Evolutionary conservation across 1,140 invertebrate species (phyloP).

Genomic region (Caenorhabditis latens): DNA sequence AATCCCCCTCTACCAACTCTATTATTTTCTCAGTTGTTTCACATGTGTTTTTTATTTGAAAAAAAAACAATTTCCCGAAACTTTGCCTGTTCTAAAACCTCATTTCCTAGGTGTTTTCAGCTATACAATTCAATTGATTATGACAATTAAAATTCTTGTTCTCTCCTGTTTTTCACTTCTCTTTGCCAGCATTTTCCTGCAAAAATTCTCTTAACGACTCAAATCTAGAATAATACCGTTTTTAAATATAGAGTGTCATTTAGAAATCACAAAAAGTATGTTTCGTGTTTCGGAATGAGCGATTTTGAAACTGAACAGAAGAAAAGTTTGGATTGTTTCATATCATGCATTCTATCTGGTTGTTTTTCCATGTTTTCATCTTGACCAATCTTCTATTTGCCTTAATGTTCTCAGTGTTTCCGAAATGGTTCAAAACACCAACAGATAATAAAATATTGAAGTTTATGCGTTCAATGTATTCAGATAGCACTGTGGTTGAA

Average conservation of each 20-base stretch:
- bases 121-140: slow-evolving; percentile 55
- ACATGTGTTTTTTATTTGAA: not conserved
- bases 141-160: slow-evolving; percentile 25
- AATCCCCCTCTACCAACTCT: not conserved
- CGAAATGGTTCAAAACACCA: too few species aligned
- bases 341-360: slow-evolving; percentile 55
- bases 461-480: too few species aligned
- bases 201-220: not conserved
- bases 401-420: not conserved
- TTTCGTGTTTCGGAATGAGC: slow-evolving; percentile 13
- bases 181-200: not conserved
- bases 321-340: slow-evolving; percentile 47
- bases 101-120: not conserved
- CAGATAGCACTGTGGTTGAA: too few species aligned
- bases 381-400: not conserved
- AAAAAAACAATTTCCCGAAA: not conserved
- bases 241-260: slow-evolving; percentile 45
- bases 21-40: not conserved
- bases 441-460: too few species aligned
- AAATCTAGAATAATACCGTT: slow-evolving; percentile 7
- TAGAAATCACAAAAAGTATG: not conserved
- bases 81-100: slow-evolving; percentile 9
- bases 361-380: not conserved
- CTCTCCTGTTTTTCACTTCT: not conserved
- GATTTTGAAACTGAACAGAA: slow-evolving; percentile 29